Base-by-base conservation (phyloP, 1,140 invertebrate species). In the Bombus superbus region DNA sequence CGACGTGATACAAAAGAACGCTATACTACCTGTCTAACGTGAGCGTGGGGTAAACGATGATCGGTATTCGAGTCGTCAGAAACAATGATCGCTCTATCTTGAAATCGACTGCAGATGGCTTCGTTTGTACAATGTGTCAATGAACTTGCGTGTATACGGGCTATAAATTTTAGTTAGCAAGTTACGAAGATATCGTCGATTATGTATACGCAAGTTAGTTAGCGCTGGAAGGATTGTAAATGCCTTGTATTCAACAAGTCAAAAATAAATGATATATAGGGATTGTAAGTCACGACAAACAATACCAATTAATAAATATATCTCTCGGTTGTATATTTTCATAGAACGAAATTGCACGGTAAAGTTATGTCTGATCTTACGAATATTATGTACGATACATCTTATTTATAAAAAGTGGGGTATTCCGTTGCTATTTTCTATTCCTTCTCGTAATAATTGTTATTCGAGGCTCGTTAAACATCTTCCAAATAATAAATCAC, bases 1-100 rank as follows among this genome's bases (percentile, higher is more conserved):
- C n/a, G 28, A 42, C 28, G 15, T 32, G 22, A 22, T 62, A 72
- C 57, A 79, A 78, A 86, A 86, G 85, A 72, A 64, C 53, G 28
- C 28, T 28, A 59, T n/a, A 53, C 44, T 85, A 79, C 82, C 76
- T 87, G 47, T 25, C 72, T 66, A 57, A 64, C 35, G 42, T 28
- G 44, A 64, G 59, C 15, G 44, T 18, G 40, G 57, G 73, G n/a
- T 28, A 32, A 35, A 38, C 57, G 25, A 44, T 32, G 81, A 66
- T 74, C 74, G 75, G 28, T 40, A 57, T 77, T 76, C 59, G 53
- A 62, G 8, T 57, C 77, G 81, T 44, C 75, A 40, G 53, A 79
- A 86, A 73, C 59, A 74, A 84, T 74, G n/a, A 73, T 53, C 32
- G 72, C 9, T 62, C 18, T 13, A 68, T 68, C 62, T 44, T 79